phyloP scores from a whole-genome alignment of 1,140 invertebrate genomes.

The Drosophila pandora region DNA sequence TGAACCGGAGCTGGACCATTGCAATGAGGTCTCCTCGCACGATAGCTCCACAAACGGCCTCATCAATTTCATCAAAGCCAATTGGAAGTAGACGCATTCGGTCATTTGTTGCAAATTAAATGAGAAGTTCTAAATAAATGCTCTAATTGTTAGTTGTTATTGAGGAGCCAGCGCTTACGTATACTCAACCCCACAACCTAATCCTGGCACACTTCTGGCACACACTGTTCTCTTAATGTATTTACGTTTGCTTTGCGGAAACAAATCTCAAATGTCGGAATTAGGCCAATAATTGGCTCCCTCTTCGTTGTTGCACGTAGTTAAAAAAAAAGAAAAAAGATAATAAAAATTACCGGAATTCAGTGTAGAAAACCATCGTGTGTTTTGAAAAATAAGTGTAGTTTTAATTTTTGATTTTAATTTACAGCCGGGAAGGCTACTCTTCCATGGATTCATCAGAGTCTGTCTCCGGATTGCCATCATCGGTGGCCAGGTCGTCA shows the following conservation, averaged over 20 bases:
- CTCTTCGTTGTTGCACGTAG: constrained; percentile 73
- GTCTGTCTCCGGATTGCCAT: constrained; percentile 42
- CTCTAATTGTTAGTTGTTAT: constrained; percentile 52
- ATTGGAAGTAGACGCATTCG: constrained; percentile 80
- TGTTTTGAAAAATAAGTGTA: constrained; percentile 50
- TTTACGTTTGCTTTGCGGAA: constrained; percentile 54
- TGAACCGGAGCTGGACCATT: constrained; percentile 93
- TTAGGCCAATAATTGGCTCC: constrained; percentile 48
- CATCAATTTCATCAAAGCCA: constrained; percentile 95
- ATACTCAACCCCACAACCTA: constrained; percentile 24
- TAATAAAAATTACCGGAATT: constrained; percentile 53
- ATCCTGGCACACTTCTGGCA: constrained; percentile 36
- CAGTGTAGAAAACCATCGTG: constrained; percentile 51
- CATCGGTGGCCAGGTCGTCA: constrained; percentile 38
- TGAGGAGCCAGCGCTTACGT: constrained; percentile 33
- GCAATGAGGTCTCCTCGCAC: constrained; percentile 87
- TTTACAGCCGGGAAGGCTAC: neutral
- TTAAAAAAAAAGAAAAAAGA: constrained; percentile 58
- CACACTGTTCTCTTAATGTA: constrained; percentile 37
- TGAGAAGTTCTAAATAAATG: constrained; percentile 35
- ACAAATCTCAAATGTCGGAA: constrained; percentile 45
- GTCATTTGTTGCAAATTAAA: constrained; percentile 49
- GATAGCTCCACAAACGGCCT: constrained; percentile 97
- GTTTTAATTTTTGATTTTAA: constrained; percentile 28
- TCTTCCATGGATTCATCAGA: constrained; percentile 47